Evolutionary conservation across 2,888 invertebrate genomes (phyloP).

Genomic region (Stenodera caucasica): DNA sequence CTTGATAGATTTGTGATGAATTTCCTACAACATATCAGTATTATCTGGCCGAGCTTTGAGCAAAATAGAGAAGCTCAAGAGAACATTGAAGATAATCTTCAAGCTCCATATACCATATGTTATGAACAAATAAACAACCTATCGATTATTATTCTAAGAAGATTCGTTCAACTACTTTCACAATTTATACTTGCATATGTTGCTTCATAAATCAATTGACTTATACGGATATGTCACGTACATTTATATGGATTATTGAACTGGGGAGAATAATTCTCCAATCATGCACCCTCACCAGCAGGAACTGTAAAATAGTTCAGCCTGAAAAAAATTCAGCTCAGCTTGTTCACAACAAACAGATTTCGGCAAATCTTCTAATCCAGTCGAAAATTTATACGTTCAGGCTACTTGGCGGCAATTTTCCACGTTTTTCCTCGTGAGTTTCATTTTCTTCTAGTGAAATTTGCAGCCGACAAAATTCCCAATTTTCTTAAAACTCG

Average conservation of each 20-base stretch:
- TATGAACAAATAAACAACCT: constrained; percentile 3
- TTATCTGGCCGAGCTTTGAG: too few species aligned
- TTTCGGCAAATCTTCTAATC: too few species aligned
- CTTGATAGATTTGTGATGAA: background rate
- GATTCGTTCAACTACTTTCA: background rate
- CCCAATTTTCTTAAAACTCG: too few species aligned
- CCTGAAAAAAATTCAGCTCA: background rate
- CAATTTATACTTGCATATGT: background rate
- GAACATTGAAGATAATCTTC: too few species aligned
- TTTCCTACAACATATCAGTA: too few species aligned
- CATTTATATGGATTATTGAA: background rate
- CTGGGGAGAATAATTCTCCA: constrained; percentile 1
- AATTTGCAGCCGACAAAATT: too few species aligned
- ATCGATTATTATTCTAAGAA: too few species aligned
- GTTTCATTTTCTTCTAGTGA: too few species aligned
- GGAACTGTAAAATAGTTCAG: background rate
- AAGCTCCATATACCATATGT: background rate
- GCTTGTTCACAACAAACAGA: background rate
- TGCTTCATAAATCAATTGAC: constrained; percentile 5
- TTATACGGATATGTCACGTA: constrained; percentile 3
- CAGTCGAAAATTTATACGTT: too few species aligned
- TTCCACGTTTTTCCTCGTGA: too few species aligned
- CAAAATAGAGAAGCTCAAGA: too few species aligned
- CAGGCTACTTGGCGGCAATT: too few species aligned
- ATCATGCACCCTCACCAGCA: background rate